phyloP scores from a whole-genome alignment of 2,113 vertebrate species.

The Dascyllus trimaculatus region DNA sequence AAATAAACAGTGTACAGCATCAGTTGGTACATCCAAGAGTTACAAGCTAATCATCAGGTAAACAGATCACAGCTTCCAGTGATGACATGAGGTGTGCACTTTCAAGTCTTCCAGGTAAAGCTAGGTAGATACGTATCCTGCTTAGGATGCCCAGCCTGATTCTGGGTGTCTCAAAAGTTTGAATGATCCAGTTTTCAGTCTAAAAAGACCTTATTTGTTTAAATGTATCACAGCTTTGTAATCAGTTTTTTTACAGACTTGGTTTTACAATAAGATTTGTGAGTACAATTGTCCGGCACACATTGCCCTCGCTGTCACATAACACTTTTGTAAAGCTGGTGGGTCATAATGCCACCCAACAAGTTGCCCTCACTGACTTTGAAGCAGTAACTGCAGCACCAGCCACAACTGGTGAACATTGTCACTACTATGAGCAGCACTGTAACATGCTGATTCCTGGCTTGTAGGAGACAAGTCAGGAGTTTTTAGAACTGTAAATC shows the following conservation, averaged over 20 bases:
- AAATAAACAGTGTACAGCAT: not conserved
- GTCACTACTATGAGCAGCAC: too few species aligned
- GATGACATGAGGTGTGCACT: not conserved
- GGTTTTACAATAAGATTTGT: not conserved
- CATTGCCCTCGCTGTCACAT: not conserved
- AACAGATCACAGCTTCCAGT: not conserved
- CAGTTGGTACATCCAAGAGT: not conserved
- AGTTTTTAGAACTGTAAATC: too few species aligned
- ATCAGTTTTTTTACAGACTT: not conserved
- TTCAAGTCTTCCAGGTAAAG: not conserved
- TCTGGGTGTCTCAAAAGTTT: not conserved
- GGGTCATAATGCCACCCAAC: not conserved
- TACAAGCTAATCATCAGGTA: not conserved
- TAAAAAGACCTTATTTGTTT: not conserved
- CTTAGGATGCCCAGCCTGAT: not conserved
- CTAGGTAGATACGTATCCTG: not conserved
- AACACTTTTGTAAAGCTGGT: not conserved
- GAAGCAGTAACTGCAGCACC: too few species aligned
- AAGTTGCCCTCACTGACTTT: too few species aligned
- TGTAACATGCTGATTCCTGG: too few species aligned
- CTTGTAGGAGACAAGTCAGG: too few species aligned
- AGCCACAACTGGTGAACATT: too few species aligned
- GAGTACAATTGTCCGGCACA: not conserved
- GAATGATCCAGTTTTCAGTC: not conserved
- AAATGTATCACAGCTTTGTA: not conserved